These are phyloP conservation scores for Phylloscopus trochiloides DNA, from an alignment of 2,113 vertebrate species.

Conservation along the genomic window DNA sequence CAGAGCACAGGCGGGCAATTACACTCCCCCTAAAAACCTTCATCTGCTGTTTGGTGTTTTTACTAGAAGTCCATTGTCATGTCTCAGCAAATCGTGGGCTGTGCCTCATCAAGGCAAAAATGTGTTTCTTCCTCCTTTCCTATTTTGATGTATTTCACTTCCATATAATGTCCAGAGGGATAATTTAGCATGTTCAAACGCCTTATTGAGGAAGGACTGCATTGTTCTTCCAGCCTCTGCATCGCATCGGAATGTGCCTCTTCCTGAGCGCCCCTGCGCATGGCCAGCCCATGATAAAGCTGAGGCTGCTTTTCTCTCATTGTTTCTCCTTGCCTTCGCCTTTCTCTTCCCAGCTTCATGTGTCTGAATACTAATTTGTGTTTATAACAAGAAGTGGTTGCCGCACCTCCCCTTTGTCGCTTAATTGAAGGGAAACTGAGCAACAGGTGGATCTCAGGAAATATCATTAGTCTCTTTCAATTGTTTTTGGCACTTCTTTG, in stretches of 20 bases:
- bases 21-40: not conserved
- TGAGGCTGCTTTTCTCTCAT: conserved; percentile 3
- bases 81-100: not conserved
- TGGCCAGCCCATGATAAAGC: conserved; percentile 36
- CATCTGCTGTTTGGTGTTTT: not conserved
- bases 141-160: conserved; percentile 64
- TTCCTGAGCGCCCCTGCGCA: not conserved
- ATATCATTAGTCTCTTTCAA: conserved; percentile 35
- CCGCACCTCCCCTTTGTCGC: conserved; percentile 12
- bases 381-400: conserved; percentile 48
- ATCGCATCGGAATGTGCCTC: not conserved
- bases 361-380: conserved; percentile 13
- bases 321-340: not conserved
- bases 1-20: not conserved
- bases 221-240: conserved; percentile 53
- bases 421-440: conserved; percentile 61
- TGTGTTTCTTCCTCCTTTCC: conserved; percentile 57
- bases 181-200: conserved; percentile 51
- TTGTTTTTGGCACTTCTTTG: conserved; percentile 53
- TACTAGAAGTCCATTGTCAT: not conserved
- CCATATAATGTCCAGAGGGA: conserved; percentile 63
- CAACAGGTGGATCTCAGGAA: conserved; percentile 64
- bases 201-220: conserved; percentile 51
- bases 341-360: conserved; percentile 34
- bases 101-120: conserved; percentile 54